Evolutionary conservation across 1,140 invertebrate species (phyloP).

Genomic region (Tenebrio molitor): DNA sequence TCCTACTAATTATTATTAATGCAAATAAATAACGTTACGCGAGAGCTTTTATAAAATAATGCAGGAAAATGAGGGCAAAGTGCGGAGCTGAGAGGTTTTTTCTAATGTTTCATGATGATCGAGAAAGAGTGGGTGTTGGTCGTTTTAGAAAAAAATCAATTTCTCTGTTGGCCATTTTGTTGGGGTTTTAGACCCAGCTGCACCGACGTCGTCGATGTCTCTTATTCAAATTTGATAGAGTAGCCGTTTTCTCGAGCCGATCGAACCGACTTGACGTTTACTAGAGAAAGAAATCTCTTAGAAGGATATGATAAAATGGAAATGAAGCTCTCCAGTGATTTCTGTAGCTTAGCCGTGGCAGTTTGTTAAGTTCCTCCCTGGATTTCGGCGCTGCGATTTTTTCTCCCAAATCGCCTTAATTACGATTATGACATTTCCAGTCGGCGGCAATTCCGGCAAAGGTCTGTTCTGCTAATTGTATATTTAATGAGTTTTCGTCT

Average conservation of each 20-base stretch:
- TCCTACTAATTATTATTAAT: background rate
- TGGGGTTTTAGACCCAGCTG: too few relatives aligned
- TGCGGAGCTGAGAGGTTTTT: too few relatives aligned
- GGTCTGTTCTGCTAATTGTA: conserved; percentile 25
- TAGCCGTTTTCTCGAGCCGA: conserved; percentile 1
- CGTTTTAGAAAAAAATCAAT: too few relatives aligned
- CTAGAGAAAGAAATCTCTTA: conserved; percentile 35
- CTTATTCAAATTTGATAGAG: conserved; percentile 28
- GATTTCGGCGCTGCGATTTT: conserved; percentile 7
- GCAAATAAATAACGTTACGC: too few relatives aligned
- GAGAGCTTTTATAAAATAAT: too few relatives aligned
- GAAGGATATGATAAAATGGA: conserved; percentile 39
- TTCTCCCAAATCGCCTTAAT: conserved; percentile 26
- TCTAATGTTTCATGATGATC: too few relatives aligned
- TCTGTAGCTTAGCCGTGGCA: conserved; percentile 20
- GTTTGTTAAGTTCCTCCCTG: conserved; percentile 15
- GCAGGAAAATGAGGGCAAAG: too few relatives aligned
- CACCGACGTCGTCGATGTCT: background rate
- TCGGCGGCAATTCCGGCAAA: conserved; percentile 1
- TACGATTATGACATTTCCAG: conserved; percentile 29
- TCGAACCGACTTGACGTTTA: conserved; percentile 24
- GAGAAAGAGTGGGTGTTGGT: too few relatives aligned
- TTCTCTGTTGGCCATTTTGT: too few relatives aligned
- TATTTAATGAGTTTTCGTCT: conserved; percentile 23
- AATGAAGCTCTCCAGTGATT: conserved; percentile 33